phyloP scores from a whole-genome alignment of 2,797 vertebrate genomes.

The Syngnathus acus region DNA sequence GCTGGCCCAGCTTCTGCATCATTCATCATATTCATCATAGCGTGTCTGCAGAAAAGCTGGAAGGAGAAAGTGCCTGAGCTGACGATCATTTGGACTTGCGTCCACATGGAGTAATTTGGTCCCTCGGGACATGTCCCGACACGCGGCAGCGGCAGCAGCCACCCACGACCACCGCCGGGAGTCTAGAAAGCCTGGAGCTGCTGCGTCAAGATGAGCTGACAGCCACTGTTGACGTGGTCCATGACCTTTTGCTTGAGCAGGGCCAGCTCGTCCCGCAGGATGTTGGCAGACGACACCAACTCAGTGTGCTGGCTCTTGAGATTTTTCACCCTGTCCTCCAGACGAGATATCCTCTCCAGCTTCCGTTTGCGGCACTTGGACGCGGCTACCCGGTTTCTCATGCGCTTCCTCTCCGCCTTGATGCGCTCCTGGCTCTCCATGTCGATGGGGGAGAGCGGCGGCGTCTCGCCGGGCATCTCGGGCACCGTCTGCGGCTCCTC shows the following conservation, averaged over 20 bases:
- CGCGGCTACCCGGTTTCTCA: slow-evolving; percentile 92
- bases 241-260: slow-evolving; percentile 97
- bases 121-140: slow-evolving; percentile 44
- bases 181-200: slow-evolving; percentile 87
- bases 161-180: background rate
- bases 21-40: slow-evolving; percentile 1
- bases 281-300: slow-evolving; percentile 88
- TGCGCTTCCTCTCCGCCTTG: slow-evolving; percentile 92
- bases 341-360: slow-evolving; percentile 87
- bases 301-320: slow-evolving; percentile 93
- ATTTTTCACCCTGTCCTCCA: slow-evolving; percentile 93
- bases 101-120: slow-evolving; percentile 44
- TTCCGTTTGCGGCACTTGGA: slow-evolving; percentile 97
- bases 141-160: background rate
- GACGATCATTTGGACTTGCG: slow-evolving; percentile 15
- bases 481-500: slow-evolving; percentile 94
- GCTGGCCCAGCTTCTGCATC: background rate
- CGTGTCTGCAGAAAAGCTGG: slow-evolving; percentile 11
- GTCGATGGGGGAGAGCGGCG: slow-evolving; percentile 90
- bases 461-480: slow-evolving; percentile 88
- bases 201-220: slow-evolving; percentile 93
- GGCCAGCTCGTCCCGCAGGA: slow-evolving; percentile 92
- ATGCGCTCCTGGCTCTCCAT: slow-evolving; percentile 95
- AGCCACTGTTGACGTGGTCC: slow-evolving; percentile 97
- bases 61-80: slow-evolving; percentile 21